Evolutionary conservation across 2,797 vertebrate species (phyloP), one percentile per base, ranked within the genome.

Genomic region (Knipowitschia caucasica): DNA sequence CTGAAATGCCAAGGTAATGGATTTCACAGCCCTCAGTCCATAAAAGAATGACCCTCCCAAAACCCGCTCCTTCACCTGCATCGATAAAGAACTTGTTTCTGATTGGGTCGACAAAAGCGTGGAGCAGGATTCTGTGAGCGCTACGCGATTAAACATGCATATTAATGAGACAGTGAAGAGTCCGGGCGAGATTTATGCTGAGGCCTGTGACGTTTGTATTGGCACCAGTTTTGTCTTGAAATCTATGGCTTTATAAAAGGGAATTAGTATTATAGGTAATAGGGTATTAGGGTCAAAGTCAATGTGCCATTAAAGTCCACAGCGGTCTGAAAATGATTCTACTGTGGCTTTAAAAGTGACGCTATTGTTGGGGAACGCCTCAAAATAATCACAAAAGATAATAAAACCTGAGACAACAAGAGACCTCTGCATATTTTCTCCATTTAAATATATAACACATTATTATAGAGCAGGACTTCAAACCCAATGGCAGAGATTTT

Each of bases 221-320:
- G 72, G 74, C 63, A 1, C 44, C 45, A 66, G 57, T 39, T 31
- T 47, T 42, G 40, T 54, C 56, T 34, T 46, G 69, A 56, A 78
- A 80, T 82, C 71, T 81, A 80, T 75, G 57, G 69, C 62, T 82
- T 86, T 78, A 82, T 85, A 78, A 86, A 86, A 76, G 62, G 71
- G 67, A 62, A 82, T 81, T 67, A 71, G 78, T 46, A 51, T n/a
- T n/a, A n/a, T n/a, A n/a, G n/a, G n/a, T n/a, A n/a, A n/a, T n/a
- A n/a, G n/a, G n/a, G n/a, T n/a, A n/a, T n/a, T n/a, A 73, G 74
- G 59, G 68, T 73, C 83, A 71, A 78, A 71, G 64, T 83, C 59
- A 76, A 79, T 83, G 75, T 82, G 77, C 80, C 80, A 70, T 56
- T 65, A 20, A 6, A 20, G 18, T 49, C 18, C 17, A 11, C 0